phyloP scores from a whole-genome alignment of 2,797 vertebrate species.

The Channa striata region DNA sequence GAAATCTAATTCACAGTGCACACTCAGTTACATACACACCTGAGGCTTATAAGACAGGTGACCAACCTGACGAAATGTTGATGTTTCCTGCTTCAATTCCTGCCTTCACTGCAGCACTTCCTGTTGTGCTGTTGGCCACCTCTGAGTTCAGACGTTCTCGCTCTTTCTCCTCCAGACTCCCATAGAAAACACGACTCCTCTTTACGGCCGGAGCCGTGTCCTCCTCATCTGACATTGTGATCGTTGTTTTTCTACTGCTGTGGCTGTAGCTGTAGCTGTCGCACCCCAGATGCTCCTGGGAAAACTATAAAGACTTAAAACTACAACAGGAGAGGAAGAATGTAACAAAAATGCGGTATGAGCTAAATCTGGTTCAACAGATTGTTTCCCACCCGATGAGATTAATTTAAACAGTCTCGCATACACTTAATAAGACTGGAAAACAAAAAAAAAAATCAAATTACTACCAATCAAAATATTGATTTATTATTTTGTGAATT shows the following conservation, averaged over 20 bases:
- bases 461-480: no score
- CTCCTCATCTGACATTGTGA: constrained; percentile 85
- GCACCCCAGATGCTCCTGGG: constrained; percentile 2
- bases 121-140: constrained; percentile 57
- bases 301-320: neutral
- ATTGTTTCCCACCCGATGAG: no score
- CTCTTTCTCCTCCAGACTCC: constrained; percentile 96
- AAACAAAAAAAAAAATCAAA: no score
- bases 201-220: constrained; percentile 80
- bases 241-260: neutral
- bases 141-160: constrained; percentile 84
- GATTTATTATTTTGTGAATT: no score
- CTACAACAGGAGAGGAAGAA: neutral
- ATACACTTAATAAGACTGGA: no score
- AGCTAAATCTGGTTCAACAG: no score
- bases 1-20: constrained; percentile 8
- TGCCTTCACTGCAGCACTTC: constrained; percentile 88
- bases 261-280: no score
- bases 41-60: neutral
- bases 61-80: constrained; percentile 93
- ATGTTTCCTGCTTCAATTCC: constrained; percentile 94
- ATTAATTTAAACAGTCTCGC: no score
- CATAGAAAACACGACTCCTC: constrained; percentile 92
- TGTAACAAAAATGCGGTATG: neutral
- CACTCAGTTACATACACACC: neutral